Conservation (phyloP, 2,797 vertebrate species). For the Sebastiscus tertius region DNA sequence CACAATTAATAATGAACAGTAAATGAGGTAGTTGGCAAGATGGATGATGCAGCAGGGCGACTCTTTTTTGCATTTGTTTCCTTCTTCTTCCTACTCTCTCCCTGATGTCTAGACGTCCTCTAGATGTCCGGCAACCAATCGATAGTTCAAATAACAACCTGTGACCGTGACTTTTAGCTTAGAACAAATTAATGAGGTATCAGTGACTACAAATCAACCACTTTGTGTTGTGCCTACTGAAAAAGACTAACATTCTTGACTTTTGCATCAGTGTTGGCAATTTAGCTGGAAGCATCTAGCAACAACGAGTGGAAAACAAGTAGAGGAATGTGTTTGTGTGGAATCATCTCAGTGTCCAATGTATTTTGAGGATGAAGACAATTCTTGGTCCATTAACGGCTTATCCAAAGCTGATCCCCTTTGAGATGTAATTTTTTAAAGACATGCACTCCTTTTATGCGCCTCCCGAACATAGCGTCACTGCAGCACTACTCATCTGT, state of each 20-base stretch:
- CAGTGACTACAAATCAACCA: neutral
- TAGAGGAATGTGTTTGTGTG: neutral
- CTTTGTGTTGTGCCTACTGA: neutral
- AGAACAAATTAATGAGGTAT: neutral
- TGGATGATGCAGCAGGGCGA: neutral
- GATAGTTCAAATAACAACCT: neutral
- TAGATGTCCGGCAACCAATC: neutral
- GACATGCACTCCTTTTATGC: neutral
- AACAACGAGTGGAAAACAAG: neutral
- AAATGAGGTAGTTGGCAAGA: neutral
- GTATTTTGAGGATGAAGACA: slow-evolving; percentile 12
- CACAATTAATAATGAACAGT: neutral
- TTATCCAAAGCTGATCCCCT: slow-evolving; percentile 40
- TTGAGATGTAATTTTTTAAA: slow-evolving; percentile 18
- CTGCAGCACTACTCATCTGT: neutral
- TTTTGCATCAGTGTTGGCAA: neutral
- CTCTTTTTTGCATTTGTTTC: neutral
- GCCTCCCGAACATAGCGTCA: neutral
- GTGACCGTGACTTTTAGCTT: neutral
- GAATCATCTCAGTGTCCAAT: slow-evolving; percentile 4
- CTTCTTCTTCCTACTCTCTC: neutral
- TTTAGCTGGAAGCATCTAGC: neutral
- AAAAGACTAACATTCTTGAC: neutral
- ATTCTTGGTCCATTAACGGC: slow-evolving; percentile 51
- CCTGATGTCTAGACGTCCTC: neutral